phyloP scores from a whole-genome alignment of 2,113 vertebrate species.

The Kryptolebias marmoratus region DNA sequence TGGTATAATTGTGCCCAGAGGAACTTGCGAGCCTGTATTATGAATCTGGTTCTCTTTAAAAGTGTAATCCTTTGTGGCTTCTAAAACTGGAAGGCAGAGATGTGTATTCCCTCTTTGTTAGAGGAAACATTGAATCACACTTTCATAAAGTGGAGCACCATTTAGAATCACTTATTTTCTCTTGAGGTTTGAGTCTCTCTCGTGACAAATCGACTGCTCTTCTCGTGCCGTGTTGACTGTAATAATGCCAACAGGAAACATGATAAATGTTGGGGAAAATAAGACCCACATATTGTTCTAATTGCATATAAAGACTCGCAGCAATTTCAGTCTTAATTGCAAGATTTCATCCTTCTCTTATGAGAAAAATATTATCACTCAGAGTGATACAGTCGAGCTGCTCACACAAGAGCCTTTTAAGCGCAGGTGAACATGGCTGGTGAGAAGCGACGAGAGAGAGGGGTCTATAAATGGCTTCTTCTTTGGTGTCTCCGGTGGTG shows the following conservation, averaged over 20 bases:
- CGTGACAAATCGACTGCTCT: conserved; percentile 46
- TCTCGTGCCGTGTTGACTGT: conserved; percentile 33
- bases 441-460: conserved; percentile 32
- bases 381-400: conserved; percentile 14
- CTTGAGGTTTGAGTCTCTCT: conserved; percentile 63
- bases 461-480: conserved; percentile 60
- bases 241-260: conserved; percentile 44
- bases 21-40: conserved; percentile 76
- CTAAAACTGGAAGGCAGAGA: conserved; percentile 53
- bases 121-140: conserved; percentile 49
- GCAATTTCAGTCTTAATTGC: conserved; percentile 17
- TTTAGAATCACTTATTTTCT: conserved; percentile 65
- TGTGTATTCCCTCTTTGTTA: conserved; percentile 63
- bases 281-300: conserved; percentile 19
- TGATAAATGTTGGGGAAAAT: conserved; percentile 45
- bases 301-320: conserved; percentile 20
- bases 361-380: background rate
- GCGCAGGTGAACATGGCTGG: conserved; percentile 29
- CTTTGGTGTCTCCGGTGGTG: conserved; percentile 45
- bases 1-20: conserved; percentile 73
- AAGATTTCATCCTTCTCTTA: conserved; percentile 5
- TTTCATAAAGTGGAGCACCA: conserved; percentile 72
- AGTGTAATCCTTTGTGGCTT: conserved; percentile 67
- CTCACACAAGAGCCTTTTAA: conserved; percentile 23
- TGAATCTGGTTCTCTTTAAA: conserved; percentile 68